Evolutionary conservation across 2,113 vertebrate species (phyloP).

Genomic region (Electrona antarctica): DNA sequence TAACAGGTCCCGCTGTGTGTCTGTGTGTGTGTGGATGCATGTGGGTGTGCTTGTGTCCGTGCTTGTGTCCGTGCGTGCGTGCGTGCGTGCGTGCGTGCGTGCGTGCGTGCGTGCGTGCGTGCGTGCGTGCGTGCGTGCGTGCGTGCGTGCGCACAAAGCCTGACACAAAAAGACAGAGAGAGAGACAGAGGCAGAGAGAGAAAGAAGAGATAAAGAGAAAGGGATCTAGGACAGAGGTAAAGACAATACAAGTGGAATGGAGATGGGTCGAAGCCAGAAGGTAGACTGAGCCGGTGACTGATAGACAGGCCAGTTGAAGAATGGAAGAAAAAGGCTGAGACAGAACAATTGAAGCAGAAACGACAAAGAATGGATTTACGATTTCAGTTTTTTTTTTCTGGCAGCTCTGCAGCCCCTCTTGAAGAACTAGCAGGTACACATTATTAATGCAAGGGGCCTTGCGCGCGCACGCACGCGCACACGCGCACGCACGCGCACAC

Average conservation of each 20-base stretch:
- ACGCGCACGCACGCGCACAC: background rate
- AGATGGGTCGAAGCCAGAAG: conserved; percentile 18
- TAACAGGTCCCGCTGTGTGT: no score
- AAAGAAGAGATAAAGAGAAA: background rate
- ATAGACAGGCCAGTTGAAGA: conserved; percentile 20
- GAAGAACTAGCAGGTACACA: conserved; percentile 33
- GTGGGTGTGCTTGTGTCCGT: background rate
- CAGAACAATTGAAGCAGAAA: conserved; percentile 26
- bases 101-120: background rate
- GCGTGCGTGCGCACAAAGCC: conserved; percentile 7
- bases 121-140: background rate
- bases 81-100: background rate
- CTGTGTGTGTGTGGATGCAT: background rate
- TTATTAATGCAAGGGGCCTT: conserved; percentile 8
- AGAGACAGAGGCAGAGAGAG: background rate
- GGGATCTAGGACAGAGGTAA: background rate
- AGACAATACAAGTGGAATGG: conserved; percentile 1
- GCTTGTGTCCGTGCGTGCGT: background rate
- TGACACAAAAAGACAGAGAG: conserved; percentile 23
- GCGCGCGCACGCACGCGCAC: background rate
- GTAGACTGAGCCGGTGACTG: background rate
- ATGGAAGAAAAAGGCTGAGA: conserved; percentile 24
- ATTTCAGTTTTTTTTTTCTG: conserved; percentile 15
- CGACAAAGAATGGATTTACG: conserved; percentile 38
- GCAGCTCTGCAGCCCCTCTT: conserved; percentile 29